phyloP scores from a whole-genome alignment of 2,888 invertebrate species.

The Strigamia maritima region DNA sequence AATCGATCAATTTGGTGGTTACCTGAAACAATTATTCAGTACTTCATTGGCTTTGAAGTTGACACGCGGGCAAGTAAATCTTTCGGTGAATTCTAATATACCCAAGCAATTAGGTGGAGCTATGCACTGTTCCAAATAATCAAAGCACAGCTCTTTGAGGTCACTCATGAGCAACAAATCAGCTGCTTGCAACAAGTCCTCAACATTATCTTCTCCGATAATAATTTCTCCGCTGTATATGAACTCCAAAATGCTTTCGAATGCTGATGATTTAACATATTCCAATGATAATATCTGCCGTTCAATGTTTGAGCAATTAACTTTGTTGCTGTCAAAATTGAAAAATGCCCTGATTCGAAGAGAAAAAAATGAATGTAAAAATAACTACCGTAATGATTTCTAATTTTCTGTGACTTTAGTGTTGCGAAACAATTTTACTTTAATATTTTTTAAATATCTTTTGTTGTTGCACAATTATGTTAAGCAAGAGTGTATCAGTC shows the following conservation, averaged over 20 bases:
- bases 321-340: conserved; percentile 36
- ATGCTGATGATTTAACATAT: conserved; percentile 34
- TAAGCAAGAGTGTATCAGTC: not conserved
- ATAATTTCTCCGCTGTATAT: conserved; percentile 39
- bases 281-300: conserved; percentile 31
- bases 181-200: conserved; percentile 38
- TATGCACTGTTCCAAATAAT: conserved; percentile 37
- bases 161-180: conserved; percentile 37
- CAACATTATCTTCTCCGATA: conserved; percentile 35
- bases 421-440: not conserved
- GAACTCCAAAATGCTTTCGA: conserved; percentile 37
- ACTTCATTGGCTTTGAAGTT: conserved; percentile 37
- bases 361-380: not conserved
- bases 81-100: conserved; percentile 37
- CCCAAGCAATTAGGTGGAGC: conserved; percentile 35
- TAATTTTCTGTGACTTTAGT: not conserved
- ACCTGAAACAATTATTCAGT: conserved; percentile 26
- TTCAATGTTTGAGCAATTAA: not conserved
- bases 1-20: not conserved
- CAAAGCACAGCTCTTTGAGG: conserved; percentile 37
- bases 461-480: not conserved
- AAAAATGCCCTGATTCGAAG: conserved; percentile 31
- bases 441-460: not conserved
- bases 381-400: not conserved
- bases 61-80: conserved; percentile 35